Percentiles rank a stretch among this genome's conserved stretches.
Evolutionary conservation across 2,797 vertebrate species (phyloP).

Genomic region (Fundulus diaphanus): DNA sequence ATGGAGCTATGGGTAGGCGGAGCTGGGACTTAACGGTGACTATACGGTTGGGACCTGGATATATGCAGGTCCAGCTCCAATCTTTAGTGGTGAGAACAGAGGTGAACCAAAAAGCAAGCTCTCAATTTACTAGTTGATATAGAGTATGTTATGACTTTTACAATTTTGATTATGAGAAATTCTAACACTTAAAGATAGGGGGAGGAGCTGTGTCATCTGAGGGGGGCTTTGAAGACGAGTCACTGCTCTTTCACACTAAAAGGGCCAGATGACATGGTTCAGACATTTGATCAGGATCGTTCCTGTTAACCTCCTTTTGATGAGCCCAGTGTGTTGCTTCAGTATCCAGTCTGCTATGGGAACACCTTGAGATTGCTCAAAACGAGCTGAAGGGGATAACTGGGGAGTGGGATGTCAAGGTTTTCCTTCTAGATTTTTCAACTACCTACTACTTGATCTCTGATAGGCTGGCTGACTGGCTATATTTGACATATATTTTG

Average conservation of each 20-base stretch:
- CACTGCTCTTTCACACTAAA: background rate
- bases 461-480: background rate
- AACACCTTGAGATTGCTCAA: no score
- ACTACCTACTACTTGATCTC: background rate
- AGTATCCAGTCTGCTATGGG: background rate
- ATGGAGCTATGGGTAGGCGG: background rate
- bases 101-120: background rate
- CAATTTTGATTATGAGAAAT: background rate
- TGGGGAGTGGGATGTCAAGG: background rate
- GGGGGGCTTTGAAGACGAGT: background rate
- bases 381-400: background rate
- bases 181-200: background rate
- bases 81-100: background rate
- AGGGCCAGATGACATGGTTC: background rate
- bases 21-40: background rate
- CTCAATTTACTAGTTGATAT: background rate
- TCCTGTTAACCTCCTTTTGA: background rate
- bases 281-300: background rate
- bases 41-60: no score
- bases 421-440: background rate
- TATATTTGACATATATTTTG: background rate
- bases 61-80: background rate
- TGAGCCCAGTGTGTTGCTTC: no score
- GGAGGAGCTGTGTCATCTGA: background rate
- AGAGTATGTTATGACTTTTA: background rate